These are phyloP conservation scores for Folsomia candida DNA, from an alignment of 2,888 invertebrate species.

Conservation along the genomic window DNA sequence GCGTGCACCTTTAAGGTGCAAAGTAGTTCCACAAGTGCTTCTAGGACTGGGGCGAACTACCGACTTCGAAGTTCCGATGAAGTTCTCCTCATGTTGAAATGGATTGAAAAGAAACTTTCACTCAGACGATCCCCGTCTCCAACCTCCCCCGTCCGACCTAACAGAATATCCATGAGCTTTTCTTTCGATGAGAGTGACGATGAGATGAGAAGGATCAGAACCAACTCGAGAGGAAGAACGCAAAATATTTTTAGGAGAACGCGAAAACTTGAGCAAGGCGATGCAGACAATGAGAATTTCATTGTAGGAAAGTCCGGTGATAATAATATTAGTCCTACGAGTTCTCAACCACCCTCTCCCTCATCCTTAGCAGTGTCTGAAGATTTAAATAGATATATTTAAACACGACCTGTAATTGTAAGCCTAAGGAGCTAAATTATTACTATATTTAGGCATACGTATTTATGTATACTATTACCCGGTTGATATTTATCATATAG, in stretches of 20 bases:
- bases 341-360: slow-evolving; percentile 29
- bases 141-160: slow-evolving; percentile 27
- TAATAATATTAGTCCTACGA: neutral
- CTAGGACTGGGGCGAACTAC: slow-evolving; percentile 55
- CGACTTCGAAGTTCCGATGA: slow-evolving; percentile 55
- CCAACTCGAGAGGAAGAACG: slow-evolving; percentile 49
- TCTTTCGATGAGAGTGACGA: slow-evolving; percentile 50
- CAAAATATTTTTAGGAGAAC: slow-evolving; percentile 46
- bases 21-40: slow-evolving; percentile 54
- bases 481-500: no score
- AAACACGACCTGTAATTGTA: neutral
- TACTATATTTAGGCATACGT: no score
- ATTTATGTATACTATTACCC: no score
- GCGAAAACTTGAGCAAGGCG: neutral
- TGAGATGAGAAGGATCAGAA: slow-evolving; percentile 46
- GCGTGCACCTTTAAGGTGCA: slow-evolving; percentile 56
- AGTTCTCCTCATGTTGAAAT: slow-evolving; percentile 55
- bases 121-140: slow-evolving; percentile 40
- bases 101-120: slow-evolving; percentile 50
- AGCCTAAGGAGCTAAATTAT: no score
- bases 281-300: neutral
- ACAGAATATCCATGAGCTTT: slow-evolving; percentile 31
- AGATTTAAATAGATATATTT: slow-evolving; percentile 32
- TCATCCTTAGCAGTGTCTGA: slow-evolving; percentile 25
- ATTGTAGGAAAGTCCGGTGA: slow-evolving; percentile 28